These are phyloP conservation scores for Osmerus eperlanus DNA, from an alignment of 2,113 vertebrate genomes.

Conservation along the genomic window DNA sequence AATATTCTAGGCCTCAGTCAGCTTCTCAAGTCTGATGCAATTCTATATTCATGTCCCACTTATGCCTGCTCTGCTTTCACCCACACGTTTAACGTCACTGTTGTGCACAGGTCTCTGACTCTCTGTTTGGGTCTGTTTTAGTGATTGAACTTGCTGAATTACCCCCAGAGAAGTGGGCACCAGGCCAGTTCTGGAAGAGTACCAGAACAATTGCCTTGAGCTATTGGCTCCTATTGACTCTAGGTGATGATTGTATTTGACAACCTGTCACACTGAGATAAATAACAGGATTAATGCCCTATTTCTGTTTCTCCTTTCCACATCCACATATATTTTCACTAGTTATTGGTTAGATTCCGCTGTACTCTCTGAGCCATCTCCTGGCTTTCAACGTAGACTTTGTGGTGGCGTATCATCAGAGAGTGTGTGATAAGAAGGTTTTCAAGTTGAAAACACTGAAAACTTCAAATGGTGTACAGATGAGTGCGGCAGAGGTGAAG, in stretches of 20 bases:
- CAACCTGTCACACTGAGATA: conserved; percentile 46
- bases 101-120: not conserved
- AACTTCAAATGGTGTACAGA: conserved; percentile 23
- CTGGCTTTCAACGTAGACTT: conserved; percentile 17
- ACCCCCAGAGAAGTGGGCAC: conserved; percentile 12
- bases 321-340: conserved; percentile 38
- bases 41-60: too few species aligned
- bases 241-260: conserved; percentile 35
- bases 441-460: conserved; percentile 2
- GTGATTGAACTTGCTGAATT: too few species aligned
- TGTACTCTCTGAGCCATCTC: conserved; percentile 20
- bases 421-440: conserved; percentile 12
- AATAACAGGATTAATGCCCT: conserved; percentile 51
- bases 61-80: too few species aligned
- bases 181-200: conserved; percentile 32
- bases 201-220: conserved; percentile 41
- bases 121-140: too few species aligned
- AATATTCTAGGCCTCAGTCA: too few species aligned
- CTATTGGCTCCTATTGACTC: conserved; percentile 34
- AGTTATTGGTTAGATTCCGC: conserved; percentile 21
- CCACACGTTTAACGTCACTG: not conserved
- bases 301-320: conserved; percentile 50
- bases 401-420: conserved; percentile 15
- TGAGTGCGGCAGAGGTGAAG: not conserved
- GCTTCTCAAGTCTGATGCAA: too few species aligned